phyloP scores from a whole-genome alignment of 2,113 vertebrate genomes.

The Hippocampus barbouri region DNA sequence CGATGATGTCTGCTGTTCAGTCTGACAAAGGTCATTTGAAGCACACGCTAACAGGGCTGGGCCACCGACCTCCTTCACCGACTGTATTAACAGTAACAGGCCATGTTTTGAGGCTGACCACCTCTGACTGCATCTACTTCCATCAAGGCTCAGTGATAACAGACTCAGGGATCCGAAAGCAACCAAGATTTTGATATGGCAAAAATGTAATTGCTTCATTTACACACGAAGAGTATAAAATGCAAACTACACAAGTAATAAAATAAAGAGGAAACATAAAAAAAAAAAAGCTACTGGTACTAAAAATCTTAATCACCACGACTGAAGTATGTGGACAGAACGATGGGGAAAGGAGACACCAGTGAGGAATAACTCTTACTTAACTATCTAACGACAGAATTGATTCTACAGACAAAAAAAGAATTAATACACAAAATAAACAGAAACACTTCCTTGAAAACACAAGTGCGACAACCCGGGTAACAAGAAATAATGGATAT shows the following conservation, averaged over 20 bases:
- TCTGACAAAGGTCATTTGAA: conserved; percentile 18
- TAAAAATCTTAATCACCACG: too few relatives aligned
- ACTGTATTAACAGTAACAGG: conserved; percentile 33
- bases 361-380: too few relatives aligned
- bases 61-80: conserved; percentile 49
- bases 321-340: neutral
- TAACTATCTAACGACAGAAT: too few relatives aligned
- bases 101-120: conserved; percentile 48
- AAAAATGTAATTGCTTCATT: neutral
- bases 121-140: conserved; percentile 29
- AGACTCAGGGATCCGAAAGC: too few relatives aligned
- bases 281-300: neutral
- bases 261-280: neutral
- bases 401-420: too few relatives aligned
- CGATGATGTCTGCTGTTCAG: conserved; percentile 25
- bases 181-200: neutral
- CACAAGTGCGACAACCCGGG: too few relatives aligned
- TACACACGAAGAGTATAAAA: neutral
- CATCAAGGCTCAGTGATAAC: neutral
- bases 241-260: neutral
- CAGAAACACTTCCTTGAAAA: too few relatives aligned
- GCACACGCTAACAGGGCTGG: conserved; percentile 11
- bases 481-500: too few relatives aligned
- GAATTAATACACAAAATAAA: too few relatives aligned
- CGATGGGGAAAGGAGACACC: too few relatives aligned